Percentiles rank a stretch among this genome's conserved stretches.
Evolutionary conservation across 92 coral and sea anemone species (phyloP).

Genomic region (Epizoanthus fatuus): DNA sequence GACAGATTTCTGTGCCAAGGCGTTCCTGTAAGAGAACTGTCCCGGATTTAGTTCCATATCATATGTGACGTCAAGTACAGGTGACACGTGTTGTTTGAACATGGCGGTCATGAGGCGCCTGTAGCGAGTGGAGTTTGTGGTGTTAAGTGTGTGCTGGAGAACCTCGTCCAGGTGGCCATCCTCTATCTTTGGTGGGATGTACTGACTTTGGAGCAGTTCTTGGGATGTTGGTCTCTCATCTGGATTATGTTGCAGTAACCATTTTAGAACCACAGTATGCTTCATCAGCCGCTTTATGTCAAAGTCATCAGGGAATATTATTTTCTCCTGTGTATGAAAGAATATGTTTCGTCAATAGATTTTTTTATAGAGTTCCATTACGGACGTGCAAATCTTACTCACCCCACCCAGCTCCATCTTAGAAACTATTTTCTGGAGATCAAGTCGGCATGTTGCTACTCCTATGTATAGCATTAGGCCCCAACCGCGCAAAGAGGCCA

Average conservation of each 20-base stretch:
- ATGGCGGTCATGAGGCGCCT: constrained; percentile 84
- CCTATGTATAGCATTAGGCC: too few species aligned
- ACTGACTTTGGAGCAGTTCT: constrained; percentile 96
- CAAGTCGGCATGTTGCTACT: too few species aligned
- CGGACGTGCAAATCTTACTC: too few species aligned
- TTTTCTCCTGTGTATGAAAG: constrained; percentile 70
- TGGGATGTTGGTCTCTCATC: constrained; percentile 95
- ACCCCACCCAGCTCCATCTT: too few species aligned
- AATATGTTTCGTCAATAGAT: too few species aligned
- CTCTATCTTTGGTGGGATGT: constrained; percentile 96
- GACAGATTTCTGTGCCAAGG: constrained; percentile 83
- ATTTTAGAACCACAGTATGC: constrained; percentile 79
- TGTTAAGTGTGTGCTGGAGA: constrained; percentile 93
- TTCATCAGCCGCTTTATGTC: constrained; percentile 80
- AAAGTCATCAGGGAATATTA: constrained; percentile 87
- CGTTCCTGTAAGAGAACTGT: constrained; percentile 65
- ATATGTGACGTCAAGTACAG: constrained; percentile 89
- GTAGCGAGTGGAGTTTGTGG: constrained; percentile 94
- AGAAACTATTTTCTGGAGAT: too few species aligned
- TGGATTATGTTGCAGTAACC: constrained; percentile 95
- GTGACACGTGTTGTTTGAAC: constrained; percentile 86
- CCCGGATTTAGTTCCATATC: constrained; percentile 81
- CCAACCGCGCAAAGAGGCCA: too few species aligned
- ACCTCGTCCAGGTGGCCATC: constrained; percentile 96
- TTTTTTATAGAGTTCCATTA: too few species aligned